Conservation (phyloP, 2,797 vertebrate genomes). For the Stomatorhinus walkeri region DNA sequence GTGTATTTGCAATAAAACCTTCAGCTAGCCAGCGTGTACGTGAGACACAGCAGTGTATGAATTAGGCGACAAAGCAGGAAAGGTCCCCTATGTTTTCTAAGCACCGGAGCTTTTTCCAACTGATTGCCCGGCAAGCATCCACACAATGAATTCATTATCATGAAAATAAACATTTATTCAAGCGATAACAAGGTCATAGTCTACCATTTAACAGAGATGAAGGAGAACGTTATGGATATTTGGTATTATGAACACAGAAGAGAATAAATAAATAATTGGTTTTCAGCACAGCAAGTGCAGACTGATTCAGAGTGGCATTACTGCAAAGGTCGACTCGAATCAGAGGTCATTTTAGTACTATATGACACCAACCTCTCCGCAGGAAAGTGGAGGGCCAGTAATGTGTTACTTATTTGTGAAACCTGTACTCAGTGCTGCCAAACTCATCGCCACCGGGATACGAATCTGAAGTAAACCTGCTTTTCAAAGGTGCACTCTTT, state of each 20-base stretch:
- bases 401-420: not conserved
- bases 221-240: not conserved
- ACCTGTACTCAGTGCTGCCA: not conserved
- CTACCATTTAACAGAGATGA: not conserved
- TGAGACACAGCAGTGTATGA: not conserved
- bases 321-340: not conserved
- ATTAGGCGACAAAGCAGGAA: not conserved
- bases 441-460: not conserved
- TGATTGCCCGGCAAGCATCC: not conserved
- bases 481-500: not conserved
- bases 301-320: conserved; percentile 4
- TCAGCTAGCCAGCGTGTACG: not conserved
- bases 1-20: not conserved
- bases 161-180: conserved; percentile 5
- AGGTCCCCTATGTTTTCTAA: not conserved
- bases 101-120: not conserved
- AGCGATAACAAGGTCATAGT: not conserved
- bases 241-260: not conserved
- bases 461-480: not conserved
- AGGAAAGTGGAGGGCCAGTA: not conserved
- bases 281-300: not conserved
- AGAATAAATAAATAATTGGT: conserved; percentile 5
- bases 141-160: not conserved
- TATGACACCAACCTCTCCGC: conserved; percentile 1
- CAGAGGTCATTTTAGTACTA: conserved; percentile 1